Percentiles rank a stretch among this genome's conserved stretches.
Evolutionary conservation across 2,113 vertebrate species (phyloP).

Genomic region (Ictalurus punctatus): DNA sequence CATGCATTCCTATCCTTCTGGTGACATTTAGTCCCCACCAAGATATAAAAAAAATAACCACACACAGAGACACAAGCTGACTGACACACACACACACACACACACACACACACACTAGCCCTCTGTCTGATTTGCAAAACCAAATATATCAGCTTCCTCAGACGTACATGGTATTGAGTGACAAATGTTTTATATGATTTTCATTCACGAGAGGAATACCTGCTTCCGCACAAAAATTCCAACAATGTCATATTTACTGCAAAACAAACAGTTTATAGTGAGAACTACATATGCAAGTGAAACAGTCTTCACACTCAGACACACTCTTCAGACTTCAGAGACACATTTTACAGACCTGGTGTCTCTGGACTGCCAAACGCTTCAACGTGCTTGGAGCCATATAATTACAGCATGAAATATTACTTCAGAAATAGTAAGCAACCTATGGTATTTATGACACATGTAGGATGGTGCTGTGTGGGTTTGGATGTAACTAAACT

Average conservation of each 20-base stretch:
- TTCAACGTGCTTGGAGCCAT: not conserved
- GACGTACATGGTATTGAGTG: constrained; percentile 11
- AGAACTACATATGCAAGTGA: not conserved
- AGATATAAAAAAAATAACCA: not conserved
- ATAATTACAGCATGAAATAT: not conserved
- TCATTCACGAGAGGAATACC: not conserved
- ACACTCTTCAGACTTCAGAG: not conserved
- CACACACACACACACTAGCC: constrained; percentile 11
- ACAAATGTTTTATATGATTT: constrained; percentile 7
- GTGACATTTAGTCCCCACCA: not conserved
- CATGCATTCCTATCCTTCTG: not conserved
- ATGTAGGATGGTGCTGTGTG: not conserved
- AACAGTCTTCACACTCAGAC: not conserved
- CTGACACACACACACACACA: constrained; percentile 51
- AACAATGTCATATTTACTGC: not conserved
- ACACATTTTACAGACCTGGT: not conserved
- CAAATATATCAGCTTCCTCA: constrained; percentile 29
- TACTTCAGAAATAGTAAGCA: not conserved
- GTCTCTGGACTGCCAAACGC: constrained; percentile 2
- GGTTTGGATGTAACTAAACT: not conserved
- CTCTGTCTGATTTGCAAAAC: not conserved
- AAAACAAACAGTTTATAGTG: not conserved
- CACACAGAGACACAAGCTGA: constrained; percentile 62
- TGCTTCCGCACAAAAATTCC: not conserved
- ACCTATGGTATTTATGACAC: not conserved